A percentile compares a stretch with the other conserved stretches of the same genome.
Conservation (phyloP, 2,888 invertebrate species). For the Eilema griseolum region DNA sequence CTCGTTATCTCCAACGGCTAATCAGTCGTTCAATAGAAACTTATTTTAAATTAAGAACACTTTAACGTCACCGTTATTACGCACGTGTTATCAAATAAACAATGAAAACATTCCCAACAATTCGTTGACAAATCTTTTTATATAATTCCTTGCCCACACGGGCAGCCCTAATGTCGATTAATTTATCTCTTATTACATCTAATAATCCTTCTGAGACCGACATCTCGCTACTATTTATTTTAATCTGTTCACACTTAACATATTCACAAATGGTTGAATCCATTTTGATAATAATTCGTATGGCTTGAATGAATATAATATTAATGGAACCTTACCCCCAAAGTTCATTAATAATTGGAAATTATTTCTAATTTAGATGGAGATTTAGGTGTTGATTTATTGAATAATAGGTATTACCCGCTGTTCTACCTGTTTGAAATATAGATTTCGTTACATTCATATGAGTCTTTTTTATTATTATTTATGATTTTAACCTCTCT, state of each 20-base stretch:
- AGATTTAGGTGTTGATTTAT: conserved; percentile 24
- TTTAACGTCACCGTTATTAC: neutral
- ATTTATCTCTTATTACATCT: conserved; percentile 71
- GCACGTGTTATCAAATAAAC: conserved; percentile 13
- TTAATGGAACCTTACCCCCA: conserved; percentile 34
- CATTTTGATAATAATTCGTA: conserved; percentile 5
- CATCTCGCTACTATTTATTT: neutral
- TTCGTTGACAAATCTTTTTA: conserved; percentile 82
- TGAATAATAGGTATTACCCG: neutral
- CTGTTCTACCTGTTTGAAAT: neutral
- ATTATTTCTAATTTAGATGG: conserved; percentile 12
- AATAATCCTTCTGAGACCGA: conserved; percentile 68
- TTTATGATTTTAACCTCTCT: too few species aligned
- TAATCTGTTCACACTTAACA: neutral
- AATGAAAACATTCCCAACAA: conserved; percentile 62
- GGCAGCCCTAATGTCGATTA: conserved; percentile 73
- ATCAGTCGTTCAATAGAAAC: too few species aligned
- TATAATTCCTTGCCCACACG: conserved; percentile 76
- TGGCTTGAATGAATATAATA: conserved; percentile 29
- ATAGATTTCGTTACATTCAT: neutral
- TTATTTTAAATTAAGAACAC: neutral
- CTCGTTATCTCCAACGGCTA: too few species aligned
- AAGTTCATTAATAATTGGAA: conserved; percentile 47
- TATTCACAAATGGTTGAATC: neutral
- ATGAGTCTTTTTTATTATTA: neutral